phyloP scores from a whole-genome alignment of 2,797 vertebrate species.

The Falco peregrinus region DNA sequence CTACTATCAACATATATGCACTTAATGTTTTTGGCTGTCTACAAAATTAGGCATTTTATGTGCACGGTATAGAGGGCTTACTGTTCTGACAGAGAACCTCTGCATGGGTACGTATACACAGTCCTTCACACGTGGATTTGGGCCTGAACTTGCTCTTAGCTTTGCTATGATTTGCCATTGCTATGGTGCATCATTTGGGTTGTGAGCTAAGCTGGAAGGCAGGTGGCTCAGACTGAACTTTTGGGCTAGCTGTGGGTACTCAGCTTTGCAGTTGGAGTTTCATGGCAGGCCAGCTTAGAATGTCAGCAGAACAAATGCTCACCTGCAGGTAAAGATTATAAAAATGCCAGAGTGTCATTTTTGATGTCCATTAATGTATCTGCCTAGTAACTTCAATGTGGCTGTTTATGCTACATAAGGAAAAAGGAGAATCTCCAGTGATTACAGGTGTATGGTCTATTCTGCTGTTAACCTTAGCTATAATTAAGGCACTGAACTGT shows the following conservation, averaged over 20 bases:
- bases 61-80: not conserved
- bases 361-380: not conserved
- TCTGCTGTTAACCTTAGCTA: not conserved
- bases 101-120: not conserved
- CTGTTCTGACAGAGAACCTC: not conserved
- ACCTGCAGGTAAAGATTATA: not conserved
- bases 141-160: not conserved
- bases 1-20: not conserved
- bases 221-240: not conserved
- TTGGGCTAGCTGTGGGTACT: not conserved
- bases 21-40: not conserved
- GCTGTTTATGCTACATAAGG: not conserved
- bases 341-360: not conserved
- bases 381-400: not conserved
- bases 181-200: not conserved
- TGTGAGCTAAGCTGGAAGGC: not conserved
- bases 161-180: not conserved
- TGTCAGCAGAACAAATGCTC: not conserved
- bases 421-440: not conserved
- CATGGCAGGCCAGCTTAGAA: not conserved
- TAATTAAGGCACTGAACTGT: not conserved
- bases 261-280: not conserved
- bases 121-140: not conserved
- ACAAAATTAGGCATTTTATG: not conserved
- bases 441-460: not conserved